These are phyloP conservation scores for Alauda arvensis DNA, from an alignment of 2,797 vertebrate species.

Conservation along the genomic window DNA sequence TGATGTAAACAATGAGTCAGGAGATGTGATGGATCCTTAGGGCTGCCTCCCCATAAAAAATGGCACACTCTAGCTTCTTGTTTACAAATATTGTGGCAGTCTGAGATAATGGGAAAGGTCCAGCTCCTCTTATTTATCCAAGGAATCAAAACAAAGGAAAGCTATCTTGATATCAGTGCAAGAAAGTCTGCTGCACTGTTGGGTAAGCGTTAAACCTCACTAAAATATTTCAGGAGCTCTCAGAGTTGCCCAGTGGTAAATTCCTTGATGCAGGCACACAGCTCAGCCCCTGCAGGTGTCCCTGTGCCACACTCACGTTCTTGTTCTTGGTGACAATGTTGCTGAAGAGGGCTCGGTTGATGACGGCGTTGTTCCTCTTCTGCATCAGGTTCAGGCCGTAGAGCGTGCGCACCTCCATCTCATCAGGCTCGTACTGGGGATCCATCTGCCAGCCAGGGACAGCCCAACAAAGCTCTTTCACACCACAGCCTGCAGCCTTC, in stretches of 20 bases:
- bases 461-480: background rate
- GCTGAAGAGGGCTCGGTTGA: conserved; percentile 82
- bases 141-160: background rate
- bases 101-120: background rate
- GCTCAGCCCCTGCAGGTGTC: too few relatives aligned
- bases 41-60: background rate
- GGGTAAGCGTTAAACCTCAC: background rate
- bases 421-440: conserved; percentile 83
- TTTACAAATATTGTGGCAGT: background rate
- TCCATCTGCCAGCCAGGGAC: conserved; percentile 82
- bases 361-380: conserved; percentile 83
- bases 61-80: background rate
- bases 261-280: background rate
- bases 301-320: conserved; percentile 60
- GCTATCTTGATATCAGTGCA: too few relatives aligned
- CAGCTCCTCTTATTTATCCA: background rate
- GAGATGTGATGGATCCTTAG: background rate
- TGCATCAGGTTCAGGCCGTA: conserved; percentile 91
- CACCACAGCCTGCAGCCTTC: background rate
- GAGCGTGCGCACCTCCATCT: conserved; percentile 85
- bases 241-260: background rate
- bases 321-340: conserved; percentile 88
- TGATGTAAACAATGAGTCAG: background rate
- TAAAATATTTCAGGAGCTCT: background rate
- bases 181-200: background rate